These are phyloP conservation scores for Athalia cordata DNA, from an alignment of 2,888 invertebrate species.

Conservation along the genomic window DNA sequence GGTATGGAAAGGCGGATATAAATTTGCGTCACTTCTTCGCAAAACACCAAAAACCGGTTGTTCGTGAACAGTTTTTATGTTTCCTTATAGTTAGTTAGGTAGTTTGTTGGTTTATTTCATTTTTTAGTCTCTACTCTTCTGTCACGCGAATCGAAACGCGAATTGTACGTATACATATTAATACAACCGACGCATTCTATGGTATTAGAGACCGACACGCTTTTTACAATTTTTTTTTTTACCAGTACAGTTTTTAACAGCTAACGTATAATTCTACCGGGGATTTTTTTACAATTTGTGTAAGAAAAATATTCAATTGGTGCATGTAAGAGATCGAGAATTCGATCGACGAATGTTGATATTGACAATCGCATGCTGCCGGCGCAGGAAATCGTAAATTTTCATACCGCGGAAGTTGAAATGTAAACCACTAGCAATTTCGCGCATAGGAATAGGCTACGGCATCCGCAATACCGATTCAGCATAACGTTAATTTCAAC, in stretches of 20 bases:
- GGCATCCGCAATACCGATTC: not conserved
- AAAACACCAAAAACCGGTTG: not conserved
- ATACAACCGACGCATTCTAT: too few species aligned
- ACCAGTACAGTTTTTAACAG: too few species aligned
- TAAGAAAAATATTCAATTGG: too few species aligned
- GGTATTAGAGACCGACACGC: too few species aligned
- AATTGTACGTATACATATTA: too few species aligned
- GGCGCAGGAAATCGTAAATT: constrained; percentile 24
- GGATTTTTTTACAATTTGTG: too few species aligned
- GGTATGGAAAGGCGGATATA: not conserved
- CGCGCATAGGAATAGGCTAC: not conserved
- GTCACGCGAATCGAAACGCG: too few species aligned
- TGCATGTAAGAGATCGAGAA: too few species aligned
- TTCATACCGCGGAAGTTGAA: constrained; percentile 29
- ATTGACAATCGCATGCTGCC: not conserved
- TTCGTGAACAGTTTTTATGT: not conserved
- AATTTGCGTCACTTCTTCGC: not conserved
- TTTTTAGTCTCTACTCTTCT: not conserved
- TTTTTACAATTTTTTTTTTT: not conserved
- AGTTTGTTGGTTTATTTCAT: not conserved
- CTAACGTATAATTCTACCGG: too few species aligned
- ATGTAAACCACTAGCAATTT: not conserved
- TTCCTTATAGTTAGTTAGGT: not conserved
- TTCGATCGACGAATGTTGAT: too few species aligned
- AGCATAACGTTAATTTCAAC: too few species aligned